phyloP scores from a whole-genome alignment of 2,888 invertebrate genomes.

The Plagiodera versicolora region DNA sequence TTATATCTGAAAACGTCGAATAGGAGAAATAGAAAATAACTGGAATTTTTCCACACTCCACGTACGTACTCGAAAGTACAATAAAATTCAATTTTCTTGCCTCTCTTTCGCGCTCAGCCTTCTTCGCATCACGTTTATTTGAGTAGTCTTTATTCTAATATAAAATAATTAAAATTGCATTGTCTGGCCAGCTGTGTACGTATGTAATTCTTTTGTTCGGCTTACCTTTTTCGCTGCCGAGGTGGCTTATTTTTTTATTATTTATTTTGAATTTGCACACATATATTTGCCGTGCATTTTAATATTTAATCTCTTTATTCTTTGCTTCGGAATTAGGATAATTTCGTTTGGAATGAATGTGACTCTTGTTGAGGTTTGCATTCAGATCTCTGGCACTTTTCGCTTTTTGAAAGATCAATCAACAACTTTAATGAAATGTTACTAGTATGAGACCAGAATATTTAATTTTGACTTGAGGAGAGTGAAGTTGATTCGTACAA shows the following conservation, averaged over 20 bases:
- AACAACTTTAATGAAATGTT: neutral
- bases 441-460: no score
- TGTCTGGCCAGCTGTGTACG: conserved; percentile 30
- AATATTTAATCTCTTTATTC: conserved; percentile 29
- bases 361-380: neutral
- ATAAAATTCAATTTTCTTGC: conserved; percentile 17
- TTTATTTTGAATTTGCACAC: conserved; percentile 21
- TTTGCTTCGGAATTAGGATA: conserved; percentile 10
- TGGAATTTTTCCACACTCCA: conserved; percentile 11
- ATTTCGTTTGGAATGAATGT: conserved; percentile 7
- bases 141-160: conserved; percentile 31
- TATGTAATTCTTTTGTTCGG: conserved; percentile 30
- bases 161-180: conserved; percentile 33
- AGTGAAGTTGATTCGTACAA: no score
- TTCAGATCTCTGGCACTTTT: neutral
- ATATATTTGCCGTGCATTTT: conserved; percentile 23
- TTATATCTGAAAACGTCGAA: conserved; percentile 12
- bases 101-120: conserved; percentile 11
- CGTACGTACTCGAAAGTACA: conserved; percentile 16
- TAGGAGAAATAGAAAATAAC: conserved; percentile 4
- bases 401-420: neutral
- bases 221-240: conserved; percentile 26
- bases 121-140: conserved; percentile 23
- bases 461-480: no score
- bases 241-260: conserved; percentile 24